Conservation (phyloP, 1,140 invertebrate genomes). For the Rhynchophorus ferrugineus region DNA sequence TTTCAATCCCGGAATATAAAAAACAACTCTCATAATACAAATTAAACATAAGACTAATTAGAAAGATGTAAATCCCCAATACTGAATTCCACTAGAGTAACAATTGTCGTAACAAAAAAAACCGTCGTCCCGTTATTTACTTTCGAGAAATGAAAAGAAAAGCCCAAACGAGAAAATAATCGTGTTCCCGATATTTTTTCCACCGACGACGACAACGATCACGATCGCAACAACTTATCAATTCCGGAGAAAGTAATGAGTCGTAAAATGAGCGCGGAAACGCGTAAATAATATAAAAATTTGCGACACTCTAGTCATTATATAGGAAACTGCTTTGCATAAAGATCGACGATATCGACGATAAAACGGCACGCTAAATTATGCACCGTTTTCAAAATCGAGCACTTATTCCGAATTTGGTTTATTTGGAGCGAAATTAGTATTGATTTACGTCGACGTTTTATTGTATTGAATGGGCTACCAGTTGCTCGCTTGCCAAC, state of each 20-base stretch:
- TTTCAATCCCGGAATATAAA: no score
- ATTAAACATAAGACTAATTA: no score
- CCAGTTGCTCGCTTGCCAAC: constrained; percentile 15
- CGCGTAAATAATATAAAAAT: constrained; percentile 36
- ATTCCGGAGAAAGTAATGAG: constrained; percentile 35
- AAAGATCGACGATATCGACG: constrained; percentile 32
- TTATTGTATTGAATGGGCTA: constrained; percentile 15
- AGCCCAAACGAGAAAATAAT: no score
- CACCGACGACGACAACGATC: constrained; percentile 11
- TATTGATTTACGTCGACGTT: constrained; percentile 33
- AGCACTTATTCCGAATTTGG: constrained; percentile 26
- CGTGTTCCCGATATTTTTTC: no score
- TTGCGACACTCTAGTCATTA: constrained; percentile 34
- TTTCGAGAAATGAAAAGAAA: no score
- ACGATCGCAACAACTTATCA: constrained; percentile 30
- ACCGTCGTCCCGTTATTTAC: no score
- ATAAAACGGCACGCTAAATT: constrained; percentile 30
- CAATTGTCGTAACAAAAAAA: no score
- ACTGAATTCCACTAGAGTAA: no score
- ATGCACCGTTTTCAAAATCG: constrained; percentile 28
- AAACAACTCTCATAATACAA: no score
- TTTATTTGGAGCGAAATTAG: constrained; percentile 33
- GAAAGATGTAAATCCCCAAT: no score
- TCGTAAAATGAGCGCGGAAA: constrained; percentile 35
- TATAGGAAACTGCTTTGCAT: constrained; percentile 36